phyloP scores from a whole-genome alignment of 2,888 invertebrate genomes.

The Papilio protenor region DNA sequence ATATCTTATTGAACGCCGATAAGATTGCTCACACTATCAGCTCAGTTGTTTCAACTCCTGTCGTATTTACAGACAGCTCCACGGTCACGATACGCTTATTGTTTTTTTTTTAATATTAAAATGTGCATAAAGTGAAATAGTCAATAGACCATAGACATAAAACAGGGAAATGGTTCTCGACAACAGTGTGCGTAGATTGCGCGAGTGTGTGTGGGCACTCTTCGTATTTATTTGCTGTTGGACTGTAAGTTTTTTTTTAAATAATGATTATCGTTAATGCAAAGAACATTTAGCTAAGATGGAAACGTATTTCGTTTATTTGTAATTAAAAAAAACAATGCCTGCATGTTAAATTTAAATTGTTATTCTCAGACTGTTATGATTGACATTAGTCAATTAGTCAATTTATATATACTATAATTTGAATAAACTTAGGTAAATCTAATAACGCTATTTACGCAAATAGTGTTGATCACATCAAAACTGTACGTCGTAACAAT shows the following conservation, averaged over 20 bases:
- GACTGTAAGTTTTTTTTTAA: constrained; percentile 61
- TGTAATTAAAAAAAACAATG: not conserved
- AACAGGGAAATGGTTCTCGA: constrained; percentile 55
- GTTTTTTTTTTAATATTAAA: constrained; percentile 40
- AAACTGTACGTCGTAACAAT: too few relatives aligned
- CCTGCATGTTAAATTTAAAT: not conserved
- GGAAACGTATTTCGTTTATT: too few relatives aligned
- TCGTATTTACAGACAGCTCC: constrained; percentile 59
- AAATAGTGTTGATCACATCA: too few relatives aligned
- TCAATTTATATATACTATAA: too few relatives aligned
- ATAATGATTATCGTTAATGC: not conserved
- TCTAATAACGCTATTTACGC: too few relatives aligned
- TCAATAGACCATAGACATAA: constrained; percentile 58
- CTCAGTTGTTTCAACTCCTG: constrained; percentile 60
- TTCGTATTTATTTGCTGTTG: constrained; percentile 58
- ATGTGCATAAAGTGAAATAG: constrained; percentile 40
- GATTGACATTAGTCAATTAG: too few relatives aligned
- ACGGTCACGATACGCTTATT: constrained; percentile 33
- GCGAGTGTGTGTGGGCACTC: constrained; percentile 57
- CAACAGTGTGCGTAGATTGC: constrained; percentile 57
- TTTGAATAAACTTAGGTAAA: too few relatives aligned
- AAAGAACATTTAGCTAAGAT: not conserved
- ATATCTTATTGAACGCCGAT: constrained; percentile 72
- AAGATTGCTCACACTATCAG: constrained; percentile 68
- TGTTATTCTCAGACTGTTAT: too few relatives aligned